A percentile compares a stretch with the other conserved stretches of the same genome.
These are phyloP conservation scores for Thelaira solivaga DNA, from an alignment of 2,888 invertebrate species.

Conservation along the genomic window DNA sequence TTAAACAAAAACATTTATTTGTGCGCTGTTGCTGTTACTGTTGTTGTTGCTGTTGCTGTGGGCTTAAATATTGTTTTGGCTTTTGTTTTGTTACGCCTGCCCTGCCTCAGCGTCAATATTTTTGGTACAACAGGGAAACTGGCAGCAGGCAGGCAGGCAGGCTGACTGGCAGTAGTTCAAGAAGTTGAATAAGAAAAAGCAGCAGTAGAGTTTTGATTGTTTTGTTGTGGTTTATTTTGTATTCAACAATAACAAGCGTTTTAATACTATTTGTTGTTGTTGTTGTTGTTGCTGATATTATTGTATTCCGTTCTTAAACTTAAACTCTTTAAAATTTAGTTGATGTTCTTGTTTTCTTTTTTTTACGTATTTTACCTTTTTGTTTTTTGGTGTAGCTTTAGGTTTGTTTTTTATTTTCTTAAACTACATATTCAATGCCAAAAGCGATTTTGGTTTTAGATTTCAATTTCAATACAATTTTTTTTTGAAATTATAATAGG, in stretches of 20 bases:
- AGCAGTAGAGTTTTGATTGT: conserved; percentile 40
- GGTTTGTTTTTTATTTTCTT: conserved; percentile 33
- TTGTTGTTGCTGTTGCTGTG: conserved; percentile 21
- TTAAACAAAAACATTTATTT: conserved; percentile 19
- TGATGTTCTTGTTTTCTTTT: conserved; percentile 29
- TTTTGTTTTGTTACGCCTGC: conserved; percentile 45
- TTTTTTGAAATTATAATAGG: conserved; percentile 41
- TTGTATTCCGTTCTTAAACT: conserved; percentile 50
- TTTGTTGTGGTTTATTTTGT: conserved; percentile 58
- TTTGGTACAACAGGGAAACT: conserved; percentile 22
- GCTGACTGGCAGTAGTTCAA: conserved; percentile 3
- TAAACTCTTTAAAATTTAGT: conserved; percentile 55
- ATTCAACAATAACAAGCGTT: conserved; percentile 46
- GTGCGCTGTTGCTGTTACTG: background rate
- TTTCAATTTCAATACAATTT: conserved; percentile 63
- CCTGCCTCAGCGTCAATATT: conserved; percentile 14
- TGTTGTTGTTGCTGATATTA: conserved; percentile 16
- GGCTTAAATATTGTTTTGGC: conserved; percentile 37
- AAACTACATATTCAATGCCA: conserved; percentile 64
- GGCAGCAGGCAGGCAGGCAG: conserved; percentile 11
- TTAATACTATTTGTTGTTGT: conserved; percentile 8
- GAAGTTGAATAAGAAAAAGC: conserved; percentile 3
- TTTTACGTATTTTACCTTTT: background rate
- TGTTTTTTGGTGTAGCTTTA: conserved; percentile 37
- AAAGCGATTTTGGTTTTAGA: conserved; percentile 65